Evolutionary conservation across 2,888 invertebrate genomes (phyloP).

Genomic region (Dasysyrphus tricinctus): DNA sequence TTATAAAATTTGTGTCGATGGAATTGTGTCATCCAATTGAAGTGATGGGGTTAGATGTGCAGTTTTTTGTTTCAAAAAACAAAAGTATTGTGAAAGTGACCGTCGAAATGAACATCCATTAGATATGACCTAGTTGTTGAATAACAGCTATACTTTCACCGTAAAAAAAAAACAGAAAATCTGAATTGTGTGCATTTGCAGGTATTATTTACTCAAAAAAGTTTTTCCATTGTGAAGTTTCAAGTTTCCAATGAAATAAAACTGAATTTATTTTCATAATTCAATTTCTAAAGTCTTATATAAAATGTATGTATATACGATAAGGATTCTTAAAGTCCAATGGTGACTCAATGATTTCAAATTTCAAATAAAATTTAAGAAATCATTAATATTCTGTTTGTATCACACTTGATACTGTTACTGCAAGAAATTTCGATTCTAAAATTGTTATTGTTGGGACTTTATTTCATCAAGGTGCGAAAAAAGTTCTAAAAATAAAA

Average conservation of each 20-base stretch:
- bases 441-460: too few relatives aligned
- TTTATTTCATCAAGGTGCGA: too few relatives aligned
- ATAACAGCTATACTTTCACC: background rate
- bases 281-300: too few relatives aligned
- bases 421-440: too few relatives aligned
- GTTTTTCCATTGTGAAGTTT: background rate
- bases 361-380: too few relatives aligned
- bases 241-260: background rate
- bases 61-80: conserved; percentile 3
- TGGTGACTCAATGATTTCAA: too few relatives aligned
- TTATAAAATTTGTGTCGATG: conserved; percentile 10
- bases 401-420: too few relatives aligned
- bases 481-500: too few relatives aligned
- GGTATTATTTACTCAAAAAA: background rate
- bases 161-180: background rate
- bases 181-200: background rate
- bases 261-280: too few relatives aligned
- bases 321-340: too few relatives aligned
- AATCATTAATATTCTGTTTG: too few relatives aligned
- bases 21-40: conserved; percentile 8
- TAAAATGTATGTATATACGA: too few relatives aligned
- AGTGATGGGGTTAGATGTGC: background rate
- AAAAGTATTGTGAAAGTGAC: background rate
- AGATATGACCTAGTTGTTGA: conserved; percentile 15
- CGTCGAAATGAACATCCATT: conserved; percentile 6